Base-by-base conservation (phyloP, 2,888 invertebrate species). In the Rhogogaster chlorosoma region DNA sequence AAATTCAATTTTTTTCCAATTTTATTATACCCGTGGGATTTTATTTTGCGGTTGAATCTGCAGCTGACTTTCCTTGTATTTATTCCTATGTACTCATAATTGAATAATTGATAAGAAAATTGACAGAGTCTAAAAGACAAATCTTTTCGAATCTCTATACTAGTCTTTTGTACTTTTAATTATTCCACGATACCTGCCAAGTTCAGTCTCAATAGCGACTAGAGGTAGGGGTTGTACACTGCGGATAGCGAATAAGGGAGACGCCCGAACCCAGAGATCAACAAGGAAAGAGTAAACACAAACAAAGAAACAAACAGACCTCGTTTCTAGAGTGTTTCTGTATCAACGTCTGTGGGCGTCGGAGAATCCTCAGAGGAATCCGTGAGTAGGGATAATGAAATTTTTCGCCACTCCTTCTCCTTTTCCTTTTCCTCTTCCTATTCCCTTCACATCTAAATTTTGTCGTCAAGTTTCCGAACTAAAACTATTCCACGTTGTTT, bases 341-440 rank as follows among this genome's bases (percentile, higher is more conserved):
- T 73, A 42, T 42, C 73, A 38, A 73, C 4, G 42, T 73, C n/a
- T 42, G 73, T 42, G 38, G 73, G 73, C 73, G 38, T 73, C 15
- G 42, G 22, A 42, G 42, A 42, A 73, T 73, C 42, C 73, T 38
- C 3, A 22, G 42, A 42, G 73, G 73, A 73, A 42, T 42, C 73
- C 45, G 42, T 26, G 26, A 42, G 42, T 73, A 42, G 45, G 38
- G 38, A 73, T 73, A 73, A 73, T 73, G 73, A 73, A 73, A 73
- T 73, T 73, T 73, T 73, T 73, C 73, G 26, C 73, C 73, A 42
- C 73, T 73, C 73, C 42, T 73, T 42, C 45, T 73, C 73, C 73
- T 73, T 42, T 73, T 73, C 38, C 73, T 38, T 22, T 61, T 26
- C 26, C 61, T 61, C 5, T 67, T 64, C 61, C 3, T 6, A 0